Conservation (phyloP, 2,113 vertebrate species). For the Phoxinus phoxinus region DNA sequence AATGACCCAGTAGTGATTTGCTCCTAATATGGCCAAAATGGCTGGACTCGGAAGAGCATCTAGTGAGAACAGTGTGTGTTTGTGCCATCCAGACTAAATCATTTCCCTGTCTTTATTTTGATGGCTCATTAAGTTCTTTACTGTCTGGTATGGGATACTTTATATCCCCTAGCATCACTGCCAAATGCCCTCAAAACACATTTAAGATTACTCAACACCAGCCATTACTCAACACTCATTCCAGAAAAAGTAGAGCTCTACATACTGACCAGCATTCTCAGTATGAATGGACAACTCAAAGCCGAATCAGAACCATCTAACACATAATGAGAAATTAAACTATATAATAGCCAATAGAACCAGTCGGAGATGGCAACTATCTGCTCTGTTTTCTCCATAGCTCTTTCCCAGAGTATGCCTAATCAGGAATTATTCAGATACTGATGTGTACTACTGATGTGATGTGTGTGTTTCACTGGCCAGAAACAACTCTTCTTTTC, state of each 20-base stretch:
- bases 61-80: conserved; percentile 3
- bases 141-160: conserved; percentile 6
- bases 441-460: not conserved
- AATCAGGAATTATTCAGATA: not conserved
- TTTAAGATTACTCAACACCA: not conserved
- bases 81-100: conserved; percentile 28
- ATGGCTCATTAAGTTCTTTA: not conserved
- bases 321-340: not conserved
- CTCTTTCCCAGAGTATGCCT: not conserved
- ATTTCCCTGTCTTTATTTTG: not conserved
- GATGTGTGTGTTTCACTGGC: not conserved
- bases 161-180: not conserved
- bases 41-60: not conserved
- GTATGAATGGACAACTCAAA: not conserved
- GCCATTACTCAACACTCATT: not conserved
- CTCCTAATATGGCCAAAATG: conserved; percentile 13
- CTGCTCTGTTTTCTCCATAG: not conserved
- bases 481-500: not conserved
- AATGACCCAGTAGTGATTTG: not conserved
- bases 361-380: not conserved
- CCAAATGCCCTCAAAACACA: conserved; percentile 16
- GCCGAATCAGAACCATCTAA: not conserved
- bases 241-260: not conserved
- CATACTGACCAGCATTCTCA: not conserved
- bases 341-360: not conserved